phyloP scores from a whole-genome alignment of 2,113 vertebrate species.

The Mola mola region DNA sequence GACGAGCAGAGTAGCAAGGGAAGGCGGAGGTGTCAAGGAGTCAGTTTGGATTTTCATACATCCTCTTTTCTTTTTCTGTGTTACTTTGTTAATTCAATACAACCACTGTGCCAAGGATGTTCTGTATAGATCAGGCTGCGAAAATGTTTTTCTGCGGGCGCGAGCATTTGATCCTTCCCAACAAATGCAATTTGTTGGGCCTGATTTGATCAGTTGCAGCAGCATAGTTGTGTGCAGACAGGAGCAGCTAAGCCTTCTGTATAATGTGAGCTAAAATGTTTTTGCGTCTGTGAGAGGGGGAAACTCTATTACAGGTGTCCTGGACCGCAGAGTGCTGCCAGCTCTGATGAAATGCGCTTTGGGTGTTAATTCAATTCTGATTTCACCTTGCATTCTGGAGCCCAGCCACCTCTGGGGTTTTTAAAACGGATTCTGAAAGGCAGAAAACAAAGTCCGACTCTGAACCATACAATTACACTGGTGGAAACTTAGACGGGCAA shows the following conservation, averaged over 20 bases:
- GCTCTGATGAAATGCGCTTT: conserved; percentile 87
- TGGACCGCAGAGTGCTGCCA: conserved; percentile 80
- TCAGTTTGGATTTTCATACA: conserved; percentile 69
- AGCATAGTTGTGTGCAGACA: conserved; percentile 89
- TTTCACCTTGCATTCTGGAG: conserved; percentile 74
- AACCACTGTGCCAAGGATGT: conserved; percentile 77
- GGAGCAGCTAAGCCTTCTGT: conserved; percentile 92
- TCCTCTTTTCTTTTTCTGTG: conserved; percentile 65
- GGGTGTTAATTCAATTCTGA: conserved; percentile 91
- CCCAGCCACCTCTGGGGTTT: conserved; percentile 85
- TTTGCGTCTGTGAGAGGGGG: conserved; percentile 78
- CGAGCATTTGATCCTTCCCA: conserved; percentile 87
- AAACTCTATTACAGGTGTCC: conserved; percentile 95
- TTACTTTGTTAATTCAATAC: conserved; percentile 81
- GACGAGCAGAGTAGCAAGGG: conserved; percentile 34
- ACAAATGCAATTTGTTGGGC: conserved; percentile 96
- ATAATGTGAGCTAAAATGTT: conserved; percentile 83
- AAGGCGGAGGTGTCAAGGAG: conserved; percentile 46
- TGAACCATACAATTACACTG: conserved; percentile 56
- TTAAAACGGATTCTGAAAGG: conserved; percentile 52
- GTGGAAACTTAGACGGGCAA: conserved; percentile 63
- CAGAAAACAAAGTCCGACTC: conserved; percentile 66
- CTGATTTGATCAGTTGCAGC: conserved; percentile 93
- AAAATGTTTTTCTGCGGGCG: conserved; percentile 92
- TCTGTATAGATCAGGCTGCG: conserved; percentile 84